A percentile compares a stretch with the other conserved stretches of the same genome.
Evolutionary conservation across 2,797 vertebrate species (phyloP).

Genomic region (Threskiornis aethiopicus): DNA sequence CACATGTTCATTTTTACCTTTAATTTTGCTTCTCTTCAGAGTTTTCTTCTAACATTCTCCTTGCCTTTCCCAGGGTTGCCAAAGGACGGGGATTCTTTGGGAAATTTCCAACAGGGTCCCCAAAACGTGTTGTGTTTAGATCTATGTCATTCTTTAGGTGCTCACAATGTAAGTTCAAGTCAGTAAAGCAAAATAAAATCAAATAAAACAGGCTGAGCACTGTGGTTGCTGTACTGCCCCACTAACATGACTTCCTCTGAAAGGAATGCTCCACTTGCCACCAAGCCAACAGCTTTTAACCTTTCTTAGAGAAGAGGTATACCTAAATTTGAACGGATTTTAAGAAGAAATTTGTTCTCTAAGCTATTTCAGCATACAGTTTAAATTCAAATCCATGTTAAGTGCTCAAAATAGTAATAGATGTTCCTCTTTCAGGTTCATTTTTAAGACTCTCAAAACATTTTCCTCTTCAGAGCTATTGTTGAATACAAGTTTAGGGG

Average conservation of each 20-base stretch:
- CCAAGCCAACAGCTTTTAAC: background rate
- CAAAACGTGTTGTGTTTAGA: background rate
- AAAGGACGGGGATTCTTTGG: background rate
- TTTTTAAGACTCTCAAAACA: background rate
- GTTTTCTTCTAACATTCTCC: slow-evolving; percentile 27
- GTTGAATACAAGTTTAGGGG: background rate
- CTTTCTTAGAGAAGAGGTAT: background rate
- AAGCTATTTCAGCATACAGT: background rate
- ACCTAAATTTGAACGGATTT: background rate
- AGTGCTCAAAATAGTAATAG: background rate
- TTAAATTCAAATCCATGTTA: background rate
- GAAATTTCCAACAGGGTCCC: background rate
- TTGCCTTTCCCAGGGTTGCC: background rate
- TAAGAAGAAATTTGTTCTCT: background rate
- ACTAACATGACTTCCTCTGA: background rate
- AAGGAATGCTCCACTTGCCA: background rate
- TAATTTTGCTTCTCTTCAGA: background rate
- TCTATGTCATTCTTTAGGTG: background rate
- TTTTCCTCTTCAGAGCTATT: background rate
- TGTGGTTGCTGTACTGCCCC: background rate
- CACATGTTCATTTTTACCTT: slow-evolving; percentile 4
- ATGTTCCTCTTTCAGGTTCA: background rate
- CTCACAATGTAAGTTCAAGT: background rate
- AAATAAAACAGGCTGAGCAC: background rate
- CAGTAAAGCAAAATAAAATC: background rate